Evolutionary conservation across 2,113 vertebrate species (phyloP), one percentile per base, ranked within the genome.

Genomic region (Actinemys pallida): DNA sequence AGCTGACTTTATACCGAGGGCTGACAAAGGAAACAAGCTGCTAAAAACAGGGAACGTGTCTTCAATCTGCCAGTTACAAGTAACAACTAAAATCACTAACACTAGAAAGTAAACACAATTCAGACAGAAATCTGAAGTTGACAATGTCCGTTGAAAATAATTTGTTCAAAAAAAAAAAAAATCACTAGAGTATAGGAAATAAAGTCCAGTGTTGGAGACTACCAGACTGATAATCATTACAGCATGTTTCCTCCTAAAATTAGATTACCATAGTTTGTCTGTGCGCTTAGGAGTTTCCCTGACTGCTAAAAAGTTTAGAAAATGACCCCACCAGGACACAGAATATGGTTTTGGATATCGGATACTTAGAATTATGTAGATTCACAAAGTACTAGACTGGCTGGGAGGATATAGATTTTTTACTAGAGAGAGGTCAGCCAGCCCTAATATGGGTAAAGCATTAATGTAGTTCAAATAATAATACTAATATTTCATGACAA

Each of bases 161-260:
- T 78, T 47, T 78, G 42, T 45, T 42, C 53, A 59, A 59, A 57
- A n/a, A n/a, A 1, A 59, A 59, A 57, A n/a, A n/a, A 1, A 8
- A 90, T 95, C 52, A 91, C 78, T 5, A 50, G n/a, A 50, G 31
- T 93, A 87, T 13, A 19, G 47, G 94, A 95, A 94, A 79, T 88
- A 35, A 69, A 90, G 39, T 45, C 62, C 24, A 29, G 25, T 7
- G 42, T 14, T 27, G 11, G 11, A 45, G 75, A 76, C 42, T 47
- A 78, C 25, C 13, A 78, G 42, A 78, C 42, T 47, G 20, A 24
- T 88, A 94, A 88, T 87, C 93, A 47, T 83, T 81, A 94, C 17
- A 47, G 72, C 86, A 90, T 4, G 1, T 42, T 94, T 95, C 19
- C 8, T 81, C 39, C 92, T 94, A 62, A 94, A 92, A 86, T 75